A percentile compares a stretch with the other conserved stretches of the same genome.
Conservation (phyloP, 2,113 vertebrate species). For the Seriola dumerili region DNA sequence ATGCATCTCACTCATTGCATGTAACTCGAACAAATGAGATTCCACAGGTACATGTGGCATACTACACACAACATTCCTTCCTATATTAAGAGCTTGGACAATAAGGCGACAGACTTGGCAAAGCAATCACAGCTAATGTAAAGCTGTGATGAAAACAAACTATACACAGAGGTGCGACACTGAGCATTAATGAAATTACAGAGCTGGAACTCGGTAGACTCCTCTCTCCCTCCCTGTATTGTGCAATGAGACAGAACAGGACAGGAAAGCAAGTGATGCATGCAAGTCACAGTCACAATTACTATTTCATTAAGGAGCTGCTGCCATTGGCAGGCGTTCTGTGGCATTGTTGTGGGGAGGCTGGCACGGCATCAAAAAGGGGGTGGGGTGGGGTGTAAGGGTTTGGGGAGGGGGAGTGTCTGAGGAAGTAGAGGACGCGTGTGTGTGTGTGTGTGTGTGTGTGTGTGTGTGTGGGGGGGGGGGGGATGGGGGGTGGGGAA, state of each 20-base stretch:
- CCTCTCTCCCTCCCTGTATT: conserved; percentile 66
- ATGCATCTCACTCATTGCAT: conserved; percentile 17
- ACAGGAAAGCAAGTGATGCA: conserved; percentile 69
- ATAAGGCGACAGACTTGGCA: conserved; percentile 23
- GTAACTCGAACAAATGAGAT: conserved; percentile 10
- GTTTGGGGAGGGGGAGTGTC: conserved; percentile 27
- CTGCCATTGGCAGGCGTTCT: conserved; percentile 68
- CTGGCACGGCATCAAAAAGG: conserved; percentile 67
- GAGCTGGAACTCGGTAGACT: conserved; percentile 61
- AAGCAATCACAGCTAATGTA: conserved; percentile 59
- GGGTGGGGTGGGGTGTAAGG: conserved; percentile 36
- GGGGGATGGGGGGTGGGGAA: conserved; percentile 59
- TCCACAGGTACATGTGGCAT: not conserved
- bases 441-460: not conserved
- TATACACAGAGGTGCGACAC: conserved; percentile 60
- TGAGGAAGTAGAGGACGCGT: conserved; percentile 24
- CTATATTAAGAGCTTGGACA: conserved; percentile 41
- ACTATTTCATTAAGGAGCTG: conserved; percentile 83
- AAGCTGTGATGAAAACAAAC: conserved; percentile 74
- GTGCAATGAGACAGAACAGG: conserved; percentile 73
- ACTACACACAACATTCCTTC: conserved; percentile 3
- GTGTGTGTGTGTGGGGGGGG: conserved; percentile 28
- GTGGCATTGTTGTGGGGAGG: conserved; percentile 67
- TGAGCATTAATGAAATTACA: conserved; percentile 74
- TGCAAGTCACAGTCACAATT: conserved; percentile 81